Base-by-base conservation (phyloP, 2,888 invertebrate genomes). In the Stictocephala bisonia region DNA sequence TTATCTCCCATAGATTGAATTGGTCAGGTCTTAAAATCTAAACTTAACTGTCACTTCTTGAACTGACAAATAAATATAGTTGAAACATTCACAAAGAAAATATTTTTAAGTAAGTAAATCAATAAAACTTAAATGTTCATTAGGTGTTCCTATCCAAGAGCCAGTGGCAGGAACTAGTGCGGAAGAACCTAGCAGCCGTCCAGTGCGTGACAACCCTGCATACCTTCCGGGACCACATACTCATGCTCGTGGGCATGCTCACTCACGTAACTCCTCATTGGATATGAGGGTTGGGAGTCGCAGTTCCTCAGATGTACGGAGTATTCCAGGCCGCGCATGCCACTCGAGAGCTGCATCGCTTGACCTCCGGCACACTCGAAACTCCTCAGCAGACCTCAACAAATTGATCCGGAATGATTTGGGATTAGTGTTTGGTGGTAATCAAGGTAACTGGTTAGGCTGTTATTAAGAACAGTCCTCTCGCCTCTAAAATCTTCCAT, bases 321-420 rank as follows among this genome's bases (percentile, higher is more conserved):
- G 77, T 41, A 79, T 83, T n/a, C 79, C 83, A 24, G 82, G 82
- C 13, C 79, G 83, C 64, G 89, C 89, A 13, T 73, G 73, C 3
- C 95, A 95, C 83, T 95, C 95, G 0, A 88, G 95, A 77, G 91
- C 94, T 74, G 93, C 95, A 31, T 95, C 95, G 1, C 84, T 95
- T 77, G 96, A 93, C 82, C 84, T 92, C 75, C 86, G 92, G 74
- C 92, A 93, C 82, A 87, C 89, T 0, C 85, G 92, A 75, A 92
- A 91, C 81, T 92, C 90, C 15, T 92, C 91, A 0, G 92, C 91
- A 2, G 92, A 93, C 83, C 84, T 92, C 50, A 92, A 91, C 82
- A 92, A 91, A 82, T 84, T 89, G 18, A 88, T 91, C 74, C 87
- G 90, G 78, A 91, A 90, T 79, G 93, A 93, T 80, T 86, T 92